Conservation (phyloP, 92 coral and sea anemone species). For the Pocillopora meandrina region DNA sequence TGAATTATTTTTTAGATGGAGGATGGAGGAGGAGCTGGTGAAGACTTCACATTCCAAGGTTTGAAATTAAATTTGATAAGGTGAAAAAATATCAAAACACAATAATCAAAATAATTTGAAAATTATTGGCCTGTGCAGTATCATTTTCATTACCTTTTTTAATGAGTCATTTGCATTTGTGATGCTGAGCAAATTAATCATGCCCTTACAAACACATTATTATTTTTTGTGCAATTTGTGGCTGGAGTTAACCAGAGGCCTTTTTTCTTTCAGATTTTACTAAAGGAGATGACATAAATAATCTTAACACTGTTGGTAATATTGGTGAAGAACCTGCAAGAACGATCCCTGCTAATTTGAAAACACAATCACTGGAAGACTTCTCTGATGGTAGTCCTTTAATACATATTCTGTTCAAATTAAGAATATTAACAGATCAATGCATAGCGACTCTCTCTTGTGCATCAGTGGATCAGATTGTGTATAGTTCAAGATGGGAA, state of each 20-base stretch:
- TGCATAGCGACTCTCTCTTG: background rate
- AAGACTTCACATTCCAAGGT: conserved; percentile 76
- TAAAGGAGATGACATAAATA: conserved; percentile 37
- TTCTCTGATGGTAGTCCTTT: conserved; percentile 41
- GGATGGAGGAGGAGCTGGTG: conserved; percentile 60
- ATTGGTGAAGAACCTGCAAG: conserved; percentile 49
- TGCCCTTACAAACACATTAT: no score
- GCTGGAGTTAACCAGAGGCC: no score
- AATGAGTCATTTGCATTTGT: no score
- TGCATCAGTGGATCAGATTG: no score
- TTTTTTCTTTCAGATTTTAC: conserved; percentile 23
- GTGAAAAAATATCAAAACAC: background rate
- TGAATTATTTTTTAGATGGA: conserved; percentile 49
- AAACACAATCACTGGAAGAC: conserved; percentile 58
- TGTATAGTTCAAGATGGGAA: no score
- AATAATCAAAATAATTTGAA: no score
- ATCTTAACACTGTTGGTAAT: conserved; percentile 44
- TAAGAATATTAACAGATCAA: background rate
- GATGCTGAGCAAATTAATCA: no score
- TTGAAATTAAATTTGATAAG: background rate
- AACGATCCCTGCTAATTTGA: conserved; percentile 28
- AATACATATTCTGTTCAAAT: background rate
- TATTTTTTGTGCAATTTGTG: no score
- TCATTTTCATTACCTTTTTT: no score
- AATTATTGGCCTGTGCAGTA: no score